These are phyloP conservation scores for Dasyurus viverrinus DNA, from an alignment of 2,113 vertebrate genomes.

Conservation along the genomic window DNA sequence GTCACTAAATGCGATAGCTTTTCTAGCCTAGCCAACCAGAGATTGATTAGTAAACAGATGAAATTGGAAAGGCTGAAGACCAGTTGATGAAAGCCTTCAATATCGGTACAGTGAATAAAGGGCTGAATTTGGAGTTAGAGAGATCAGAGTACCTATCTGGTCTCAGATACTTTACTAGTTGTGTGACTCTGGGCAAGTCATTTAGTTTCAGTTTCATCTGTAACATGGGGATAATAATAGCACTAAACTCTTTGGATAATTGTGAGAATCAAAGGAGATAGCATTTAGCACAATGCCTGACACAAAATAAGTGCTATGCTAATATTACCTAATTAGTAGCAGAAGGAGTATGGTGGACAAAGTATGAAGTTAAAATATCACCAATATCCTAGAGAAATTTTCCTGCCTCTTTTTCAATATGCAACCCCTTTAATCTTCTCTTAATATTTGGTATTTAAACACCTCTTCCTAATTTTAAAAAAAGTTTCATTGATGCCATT, in stretches of 20 bases:
- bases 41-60: background rate
- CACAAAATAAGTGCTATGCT: background rate
- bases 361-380: background rate
- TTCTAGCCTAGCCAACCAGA: background rate
- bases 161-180: background rate
- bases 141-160: background rate
- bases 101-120: background rate
- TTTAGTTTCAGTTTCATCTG: background rate
- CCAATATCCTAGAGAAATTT: background rate
- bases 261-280: background rate
- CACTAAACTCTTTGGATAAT: background rate
- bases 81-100: background rate
- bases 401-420: background rate
- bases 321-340: background rate
- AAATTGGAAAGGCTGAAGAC: background rate
- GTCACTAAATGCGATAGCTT: background rate
- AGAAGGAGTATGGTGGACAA: background rate
- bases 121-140: background rate
- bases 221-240: background rate
- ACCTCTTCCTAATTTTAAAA: background rate
- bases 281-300: background rate
- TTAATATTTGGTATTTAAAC: background rate
- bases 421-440: background rate
- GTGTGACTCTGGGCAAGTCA: background rate
- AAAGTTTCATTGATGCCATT: background rate